Percentiles rank a stretch among this genome's conserved stretches.
phyloP scores from a whole-genome alignment of 1,140 invertebrate genomes.

The Drosophila tsacasi region DNA sequence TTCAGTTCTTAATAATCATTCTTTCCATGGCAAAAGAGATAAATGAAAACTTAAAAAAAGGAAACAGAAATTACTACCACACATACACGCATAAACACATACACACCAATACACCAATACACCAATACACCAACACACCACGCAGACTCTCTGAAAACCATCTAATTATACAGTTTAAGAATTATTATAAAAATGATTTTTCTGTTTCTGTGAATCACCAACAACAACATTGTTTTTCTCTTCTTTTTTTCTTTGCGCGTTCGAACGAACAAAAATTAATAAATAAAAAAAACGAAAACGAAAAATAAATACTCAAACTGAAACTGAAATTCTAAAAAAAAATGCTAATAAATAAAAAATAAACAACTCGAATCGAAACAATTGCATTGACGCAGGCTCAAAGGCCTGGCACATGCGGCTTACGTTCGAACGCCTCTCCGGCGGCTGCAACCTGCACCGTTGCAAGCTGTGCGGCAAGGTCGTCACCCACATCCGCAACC shows the following conservation, averaged over 20 bases:
- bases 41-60: constrained; percentile 24
- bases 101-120: constrained; percentile 38
- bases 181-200: constrained; percentile 83
- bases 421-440: constrained; percentile 94
- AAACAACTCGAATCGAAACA: constrained; percentile 33
- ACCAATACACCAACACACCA: constrained; percentile 40
- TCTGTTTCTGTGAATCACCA: constrained; percentile 84
- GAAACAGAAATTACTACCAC: constrained; percentile 38
- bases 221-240: constrained; percentile 85
- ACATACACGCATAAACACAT: constrained; percentile 36
- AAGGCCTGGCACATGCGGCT: constrained; percentile 96
- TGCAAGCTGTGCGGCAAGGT: constrained; percentile 96
- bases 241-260: constrained; percentile 84
- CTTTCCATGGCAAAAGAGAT: constrained; percentile 44
- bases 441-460: constrained; percentile 94
- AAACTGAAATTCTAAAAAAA: constrained; percentile 26
- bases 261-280: constrained; percentile 69
- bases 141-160: constrained; percentile 52
- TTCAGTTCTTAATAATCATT: constrained; percentile 34
- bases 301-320: constrained; percentile 43
- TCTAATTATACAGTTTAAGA: constrained; percentile 80
- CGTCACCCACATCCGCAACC: constrained; percentile 95
- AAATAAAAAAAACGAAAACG: constrained; percentile 32
- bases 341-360: constrained; percentile 31
- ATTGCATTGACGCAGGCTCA: constrained; percentile 88